phyloP scores from a whole-genome alignment of 1,140 invertebrate species.

The Lordiphosa mommai region DNA sequence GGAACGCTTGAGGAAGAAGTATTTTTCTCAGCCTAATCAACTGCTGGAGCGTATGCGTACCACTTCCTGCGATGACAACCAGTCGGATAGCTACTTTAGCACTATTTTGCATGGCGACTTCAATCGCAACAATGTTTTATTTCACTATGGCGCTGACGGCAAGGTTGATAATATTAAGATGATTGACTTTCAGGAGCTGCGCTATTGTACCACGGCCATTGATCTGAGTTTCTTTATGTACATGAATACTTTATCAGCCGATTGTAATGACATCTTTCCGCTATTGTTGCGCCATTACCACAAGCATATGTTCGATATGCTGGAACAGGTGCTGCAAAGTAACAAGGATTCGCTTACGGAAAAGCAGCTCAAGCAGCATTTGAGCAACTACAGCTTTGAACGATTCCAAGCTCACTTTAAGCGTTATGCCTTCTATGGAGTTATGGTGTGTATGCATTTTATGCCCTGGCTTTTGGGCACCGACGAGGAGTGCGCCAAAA shows the following conservation, averaged over 20 bases:
- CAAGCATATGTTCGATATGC: constrained; percentile 36
- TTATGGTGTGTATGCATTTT: constrained; percentile 70
- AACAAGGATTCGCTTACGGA: constrained; percentile 31
- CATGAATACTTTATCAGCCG: constrained; percentile 51
- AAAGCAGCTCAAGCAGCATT: constrained; percentile 29
- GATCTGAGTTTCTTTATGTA: constrained; percentile 72
- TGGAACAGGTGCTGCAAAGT: constrained; percentile 48
- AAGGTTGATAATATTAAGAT: constrained; percentile 49
- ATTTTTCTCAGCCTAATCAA: constrained; percentile 36
- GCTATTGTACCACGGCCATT: constrained; percentile 56
- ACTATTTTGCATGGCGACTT: constrained; percentile 74
- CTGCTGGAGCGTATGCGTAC: constrained; percentile 58
- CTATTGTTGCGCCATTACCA: constrained; percentile 34
- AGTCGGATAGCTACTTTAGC: constrained; percentile 51
- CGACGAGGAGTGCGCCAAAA: constrained; percentile 44
- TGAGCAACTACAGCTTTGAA: constrained; percentile 51
- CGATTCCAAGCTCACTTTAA: constrained; percentile 63
- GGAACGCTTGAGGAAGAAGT: constrained; percentile 43
- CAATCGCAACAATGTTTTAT: constrained; percentile 77
- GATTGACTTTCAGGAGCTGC: constrained; percentile 77
- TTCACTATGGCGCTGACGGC: constrained; percentile 37
- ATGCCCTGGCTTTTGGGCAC: constrained; percentile 65
- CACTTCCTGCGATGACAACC: constrained; percentile 12
- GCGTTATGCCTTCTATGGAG: constrained; percentile 69
- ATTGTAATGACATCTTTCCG: constrained; percentile 22